Conservation (phyloP, 2,797 vertebrate species). For the Dicrostonyx torquatus region DNA sequence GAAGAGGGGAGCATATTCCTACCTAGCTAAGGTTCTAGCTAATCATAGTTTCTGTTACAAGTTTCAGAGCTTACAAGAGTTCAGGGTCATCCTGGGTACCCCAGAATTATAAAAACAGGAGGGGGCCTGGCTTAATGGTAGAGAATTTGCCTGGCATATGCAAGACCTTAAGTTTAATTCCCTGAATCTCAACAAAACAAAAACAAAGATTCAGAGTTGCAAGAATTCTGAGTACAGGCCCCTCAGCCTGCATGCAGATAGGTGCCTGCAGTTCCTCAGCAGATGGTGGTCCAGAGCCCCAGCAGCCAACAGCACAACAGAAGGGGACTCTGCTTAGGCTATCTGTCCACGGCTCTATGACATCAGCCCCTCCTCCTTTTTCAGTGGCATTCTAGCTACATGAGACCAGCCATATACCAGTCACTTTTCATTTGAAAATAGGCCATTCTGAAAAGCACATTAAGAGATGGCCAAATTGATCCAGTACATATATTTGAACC, state of each 20-base stretch:
- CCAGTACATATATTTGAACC: neutral
- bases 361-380: neutral
- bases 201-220: neutral
- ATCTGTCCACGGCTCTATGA: neutral
- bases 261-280: neutral
- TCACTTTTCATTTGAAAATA: conserved; percentile 27
- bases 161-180: neutral
- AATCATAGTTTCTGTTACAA: neutral
- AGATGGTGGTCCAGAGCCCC: neutral
- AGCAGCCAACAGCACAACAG: no score
- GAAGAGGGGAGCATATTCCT: neutral
- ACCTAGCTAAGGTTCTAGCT: neutral
- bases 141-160: neutral
- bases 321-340: no score
- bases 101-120: neutral
- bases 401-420: neutral
- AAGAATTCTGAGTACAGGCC: neutral
- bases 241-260: no score
- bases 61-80: neutral
- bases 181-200: no score
- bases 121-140: neutral
- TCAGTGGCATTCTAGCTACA: neutral
- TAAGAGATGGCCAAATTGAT: neutral
- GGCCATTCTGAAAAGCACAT: neutral
- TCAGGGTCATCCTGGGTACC: neutral